Conservation (phyloP, 2,888 invertebrate species). For the Ormyrus thymus region DNA sequence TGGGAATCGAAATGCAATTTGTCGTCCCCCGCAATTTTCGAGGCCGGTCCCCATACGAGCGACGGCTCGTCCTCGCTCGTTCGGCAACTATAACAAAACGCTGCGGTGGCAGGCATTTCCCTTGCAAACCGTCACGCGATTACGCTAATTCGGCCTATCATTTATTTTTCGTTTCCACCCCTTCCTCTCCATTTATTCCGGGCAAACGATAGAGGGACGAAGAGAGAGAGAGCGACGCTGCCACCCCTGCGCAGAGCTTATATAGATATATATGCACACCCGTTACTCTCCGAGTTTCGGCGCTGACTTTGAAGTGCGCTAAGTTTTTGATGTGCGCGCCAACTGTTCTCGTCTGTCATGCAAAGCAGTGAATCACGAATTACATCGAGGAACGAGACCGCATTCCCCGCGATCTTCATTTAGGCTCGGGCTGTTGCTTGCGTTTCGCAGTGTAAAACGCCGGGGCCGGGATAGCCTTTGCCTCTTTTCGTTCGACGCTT, state of each 20-base stretch:
- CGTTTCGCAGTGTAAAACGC: background rate
- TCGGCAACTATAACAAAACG: slow-evolving; percentile 9
- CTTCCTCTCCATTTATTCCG: slow-evolving; percentile 58
- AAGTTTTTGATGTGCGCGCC: slow-evolving; percentile 74
- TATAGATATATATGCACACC: background rate
- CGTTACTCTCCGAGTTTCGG: slow-evolving; percentile 54
- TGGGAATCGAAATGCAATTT: slow-evolving; percentile 74
- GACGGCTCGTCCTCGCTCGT: background rate
- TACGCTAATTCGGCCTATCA: slow-evolving; percentile 74
- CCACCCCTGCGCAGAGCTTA: slow-evolving; percentile 12
- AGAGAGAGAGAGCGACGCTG: background rate
- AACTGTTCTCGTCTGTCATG: slow-evolving; percentile 69
- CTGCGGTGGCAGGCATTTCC: slow-evolving; percentile 64
- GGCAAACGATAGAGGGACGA: slow-evolving; percentile 45
- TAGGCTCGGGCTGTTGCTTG: background rate
- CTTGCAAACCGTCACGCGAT: slow-evolving; percentile 73
- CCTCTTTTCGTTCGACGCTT: too few species aligned
- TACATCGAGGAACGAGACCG: slow-evolving; percentile 56
- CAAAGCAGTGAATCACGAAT: slow-evolving; percentile 73
- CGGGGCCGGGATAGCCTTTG: too few species aligned
- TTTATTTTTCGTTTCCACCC: slow-evolving; percentile 72
- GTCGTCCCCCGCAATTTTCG: slow-evolving; percentile 68
- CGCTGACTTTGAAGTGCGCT: slow-evolving; percentile 72
- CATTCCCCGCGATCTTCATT: background rate
- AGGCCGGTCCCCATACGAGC: slow-evolving; percentile 44